phyloP scores from a whole-genome alignment of 2,888 invertebrate genomes.

The Microctonus hyperodae region DNA sequence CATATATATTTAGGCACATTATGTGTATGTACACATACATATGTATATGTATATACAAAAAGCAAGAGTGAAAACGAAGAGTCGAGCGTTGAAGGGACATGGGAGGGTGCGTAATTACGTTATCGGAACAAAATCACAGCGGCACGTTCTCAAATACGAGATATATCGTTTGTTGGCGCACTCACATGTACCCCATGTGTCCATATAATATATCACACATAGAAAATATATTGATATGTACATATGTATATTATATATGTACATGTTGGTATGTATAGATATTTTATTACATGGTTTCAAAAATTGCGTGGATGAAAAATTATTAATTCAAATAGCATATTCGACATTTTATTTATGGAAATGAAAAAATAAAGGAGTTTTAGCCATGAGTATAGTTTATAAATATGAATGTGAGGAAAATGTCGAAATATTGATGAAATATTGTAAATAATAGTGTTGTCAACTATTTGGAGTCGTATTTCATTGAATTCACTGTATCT shows the following conservation, averaged over 20 bases:
- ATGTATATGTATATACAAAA: neutral
- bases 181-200: neutral
- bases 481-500: too few relatives aligned
- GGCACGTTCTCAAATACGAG: conserved; percentile 58
- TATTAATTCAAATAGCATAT: too few relatives aligned
- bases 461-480: too few relatives aligned
- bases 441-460: too few relatives aligned
- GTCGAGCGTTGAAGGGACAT: conserved; percentile 34
- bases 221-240: neutral
- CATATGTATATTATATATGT: neutral
- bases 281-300: too few relatives aligned
- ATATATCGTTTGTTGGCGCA: conserved; percentile 45
- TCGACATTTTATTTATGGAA: too few relatives aligned
- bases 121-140: conserved; percentile 59
- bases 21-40: conserved; percentile 32
- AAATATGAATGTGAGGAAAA: too few relatives aligned
- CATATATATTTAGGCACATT: conserved; percentile 18
- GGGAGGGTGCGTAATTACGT: conserved; percentile 52
- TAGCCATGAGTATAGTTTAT: too few relatives aligned
- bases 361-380: too few relatives aligned
- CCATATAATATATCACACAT: neutral
- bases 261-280: too few relatives aligned
- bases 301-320: too few relatives aligned
- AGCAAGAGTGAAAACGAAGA: conserved; percentile 15
- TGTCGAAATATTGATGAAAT: too few relatives aligned